These are phyloP conservation scores for Hormiphora californensis DNA, from an alignment of 37 sponge, comb jelly and placozoan species.

Conservation along the genomic window DNA sequence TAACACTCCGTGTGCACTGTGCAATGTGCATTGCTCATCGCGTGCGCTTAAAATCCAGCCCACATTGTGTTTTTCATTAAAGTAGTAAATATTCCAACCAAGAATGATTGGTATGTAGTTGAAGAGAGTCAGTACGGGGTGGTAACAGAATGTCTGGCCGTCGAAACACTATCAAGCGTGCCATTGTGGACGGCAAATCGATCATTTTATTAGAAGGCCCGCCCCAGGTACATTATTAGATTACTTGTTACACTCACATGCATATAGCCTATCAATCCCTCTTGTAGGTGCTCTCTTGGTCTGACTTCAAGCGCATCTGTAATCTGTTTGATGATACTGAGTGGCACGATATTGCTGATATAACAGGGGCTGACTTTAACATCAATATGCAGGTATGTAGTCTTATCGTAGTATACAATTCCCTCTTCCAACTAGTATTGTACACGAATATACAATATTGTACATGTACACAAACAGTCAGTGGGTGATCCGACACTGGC, in stretches of 20 bases:
- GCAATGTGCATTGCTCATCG: too few species aligned
- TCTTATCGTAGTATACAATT: neutral
- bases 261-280: neutral
- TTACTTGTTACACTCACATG: neutral
- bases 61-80: too few species aligned
- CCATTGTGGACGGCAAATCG: neutral
- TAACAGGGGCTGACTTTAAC: neutral
- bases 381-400: neutral
- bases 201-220: slow-evolving; percentile 5
- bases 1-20: too few species aligned
- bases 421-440: neutral
- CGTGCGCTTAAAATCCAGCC: too few species aligned
- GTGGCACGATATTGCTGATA: slow-evolving; percentile 6
- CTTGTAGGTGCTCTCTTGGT: neutral
- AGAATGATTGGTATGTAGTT: too few species aligned
- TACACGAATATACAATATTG: neutral
- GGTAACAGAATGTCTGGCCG: neutral
- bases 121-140: too few species aligned
- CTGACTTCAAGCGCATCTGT: neutral
- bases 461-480: neutral
- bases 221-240: neutral
- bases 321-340: slow-evolving; percentile 2
- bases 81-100: too few species aligned
- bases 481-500: neutral
- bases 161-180: neutral